A percentile compares a stretch with the other conserved stretches of the same genome.
These are phyloP conservation scores for Chaetura pelagica DNA, from an alignment of 2,113 vertebrate genomes.

Conservation along the genomic window DNA sequence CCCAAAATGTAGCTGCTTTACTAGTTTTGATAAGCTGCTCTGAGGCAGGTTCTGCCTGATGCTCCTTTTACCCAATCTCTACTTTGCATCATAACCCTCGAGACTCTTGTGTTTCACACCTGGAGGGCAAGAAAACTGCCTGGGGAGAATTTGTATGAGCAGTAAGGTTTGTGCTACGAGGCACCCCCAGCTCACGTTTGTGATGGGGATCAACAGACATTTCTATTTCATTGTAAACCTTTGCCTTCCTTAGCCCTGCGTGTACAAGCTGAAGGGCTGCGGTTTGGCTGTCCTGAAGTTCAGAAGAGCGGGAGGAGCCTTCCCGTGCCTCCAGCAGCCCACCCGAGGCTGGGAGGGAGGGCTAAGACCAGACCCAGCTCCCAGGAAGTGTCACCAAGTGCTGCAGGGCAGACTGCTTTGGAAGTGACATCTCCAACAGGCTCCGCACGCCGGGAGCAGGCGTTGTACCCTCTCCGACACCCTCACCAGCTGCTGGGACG, in stretches of 20 bases:
- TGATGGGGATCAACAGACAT: not conserved
- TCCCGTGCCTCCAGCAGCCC: not conserved
- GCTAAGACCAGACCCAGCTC: not conserved
- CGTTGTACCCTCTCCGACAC: accelerated
- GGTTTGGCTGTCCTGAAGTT: not conserved
- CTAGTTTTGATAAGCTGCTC: not conserved
- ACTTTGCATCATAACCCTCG: accelerated
- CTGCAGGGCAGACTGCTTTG: accelerated
- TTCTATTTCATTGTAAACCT: not conserved
- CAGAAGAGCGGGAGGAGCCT: not conserved
- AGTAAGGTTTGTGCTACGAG: not conserved
- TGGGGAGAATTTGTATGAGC: not conserved
- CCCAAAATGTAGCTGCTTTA: not conserved
- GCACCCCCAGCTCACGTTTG: not conserved
- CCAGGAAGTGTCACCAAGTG: not conserved
- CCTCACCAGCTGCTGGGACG: accelerated
- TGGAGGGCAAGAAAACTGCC: not conserved
- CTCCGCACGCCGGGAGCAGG: accelerated
- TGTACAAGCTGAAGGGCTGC: not conserved
- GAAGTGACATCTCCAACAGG: no score
- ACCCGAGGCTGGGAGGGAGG: not conserved
- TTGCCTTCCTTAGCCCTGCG: not conserved
- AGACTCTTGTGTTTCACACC: not conserved
- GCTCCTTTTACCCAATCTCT: not conserved
- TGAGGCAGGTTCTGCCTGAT: not conserved